phyloP scores from a whole-genome alignment of 1,140 invertebrate species.

The Lucilia sericata region DNA sequence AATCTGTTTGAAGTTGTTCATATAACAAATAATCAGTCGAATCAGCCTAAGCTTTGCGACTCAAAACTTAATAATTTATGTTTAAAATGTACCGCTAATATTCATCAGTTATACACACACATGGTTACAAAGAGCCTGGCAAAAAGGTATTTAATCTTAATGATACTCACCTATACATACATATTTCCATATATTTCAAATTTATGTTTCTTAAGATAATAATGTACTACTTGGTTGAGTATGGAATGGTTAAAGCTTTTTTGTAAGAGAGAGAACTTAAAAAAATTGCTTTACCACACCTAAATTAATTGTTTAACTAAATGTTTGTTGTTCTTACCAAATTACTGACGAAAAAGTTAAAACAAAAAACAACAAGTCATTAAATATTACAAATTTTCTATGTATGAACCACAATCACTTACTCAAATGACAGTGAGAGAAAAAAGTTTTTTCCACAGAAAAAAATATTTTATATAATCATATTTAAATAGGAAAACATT shows the following conservation, averaged over 20 bases:
- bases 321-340: constrained; percentile 18
- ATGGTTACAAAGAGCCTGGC: neutral
- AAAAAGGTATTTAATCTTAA: neutral
- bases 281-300: neutral
- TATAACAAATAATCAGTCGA: too few relatives aligned
- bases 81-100: neutral
- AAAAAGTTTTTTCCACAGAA: too few relatives aligned
- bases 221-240: neutral
- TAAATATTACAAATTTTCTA: neutral
- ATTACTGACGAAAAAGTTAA: neutral
- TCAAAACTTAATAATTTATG: too few relatives aligned
- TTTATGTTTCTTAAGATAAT: constrained; percentile 12
- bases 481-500: too few relatives aligned
- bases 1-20: too few relatives aligned
- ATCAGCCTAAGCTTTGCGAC: too few relatives aligned
- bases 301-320: constrained; percentile 22
- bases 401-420: too few relatives aligned
- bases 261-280: neutral
- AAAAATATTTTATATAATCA: too few relatives aligned
- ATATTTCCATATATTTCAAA: neutral
- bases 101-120: neutral
- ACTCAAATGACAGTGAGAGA: too few relatives aligned
- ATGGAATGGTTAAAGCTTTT: too few relatives aligned
- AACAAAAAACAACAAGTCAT: neutral
- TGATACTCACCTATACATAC: neutral